These are phyloP conservation scores for Thrips palmi DNA, from an alignment of 1,140 invertebrate genomes.

Conservation along the genomic window DNA sequence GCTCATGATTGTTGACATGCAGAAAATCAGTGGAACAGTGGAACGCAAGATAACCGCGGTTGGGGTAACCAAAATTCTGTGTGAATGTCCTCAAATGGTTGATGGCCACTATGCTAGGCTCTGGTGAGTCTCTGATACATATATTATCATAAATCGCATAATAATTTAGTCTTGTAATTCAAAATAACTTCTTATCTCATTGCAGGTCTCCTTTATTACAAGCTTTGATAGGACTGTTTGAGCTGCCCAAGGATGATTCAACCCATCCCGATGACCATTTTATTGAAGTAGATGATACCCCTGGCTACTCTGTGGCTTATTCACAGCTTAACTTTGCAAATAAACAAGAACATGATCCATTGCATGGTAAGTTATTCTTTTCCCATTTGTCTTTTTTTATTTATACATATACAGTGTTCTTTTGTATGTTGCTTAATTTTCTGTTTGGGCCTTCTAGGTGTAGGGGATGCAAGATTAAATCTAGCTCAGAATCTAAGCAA, in stretches of 20 bases:
- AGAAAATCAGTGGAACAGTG: constrained; percentile 61
- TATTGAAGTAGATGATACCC: constrained; percentile 65
- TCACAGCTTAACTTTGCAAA: constrained; percentile 73
- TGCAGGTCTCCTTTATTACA: constrained; percentile 37
- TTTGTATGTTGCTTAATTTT: background rate
- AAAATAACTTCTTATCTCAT: constrained; percentile 5
- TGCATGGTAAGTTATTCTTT: constrained; percentile 27
- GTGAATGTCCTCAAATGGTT: constrained; percentile 47
- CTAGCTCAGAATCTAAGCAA: constrained; percentile 29
- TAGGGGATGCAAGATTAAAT: constrained; percentile 27
- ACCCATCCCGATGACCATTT: constrained; percentile 68
- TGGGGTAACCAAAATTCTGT: constrained; percentile 70
- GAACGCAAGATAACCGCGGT: constrained; percentile 80
- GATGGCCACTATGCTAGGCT: constrained; percentile 42
- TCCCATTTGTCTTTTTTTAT: background rate
- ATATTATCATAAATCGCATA: background rate
- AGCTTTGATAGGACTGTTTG: constrained; percentile 67
- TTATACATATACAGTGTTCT: background rate
- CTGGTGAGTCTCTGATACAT: constrained; percentile 28
- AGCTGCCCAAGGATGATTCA: constrained; percentile 67
- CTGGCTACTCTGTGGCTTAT: constrained; percentile 77
- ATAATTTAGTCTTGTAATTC: background rate
- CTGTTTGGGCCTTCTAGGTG: constrained; percentile 10
- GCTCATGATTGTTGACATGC: constrained; percentile 64
- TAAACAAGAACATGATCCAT: constrained; percentile 51